Evolutionary conservation across 2,888 invertebrate species (phyloP).

Genomic region (Yponomeuta evonymella): DNA sequence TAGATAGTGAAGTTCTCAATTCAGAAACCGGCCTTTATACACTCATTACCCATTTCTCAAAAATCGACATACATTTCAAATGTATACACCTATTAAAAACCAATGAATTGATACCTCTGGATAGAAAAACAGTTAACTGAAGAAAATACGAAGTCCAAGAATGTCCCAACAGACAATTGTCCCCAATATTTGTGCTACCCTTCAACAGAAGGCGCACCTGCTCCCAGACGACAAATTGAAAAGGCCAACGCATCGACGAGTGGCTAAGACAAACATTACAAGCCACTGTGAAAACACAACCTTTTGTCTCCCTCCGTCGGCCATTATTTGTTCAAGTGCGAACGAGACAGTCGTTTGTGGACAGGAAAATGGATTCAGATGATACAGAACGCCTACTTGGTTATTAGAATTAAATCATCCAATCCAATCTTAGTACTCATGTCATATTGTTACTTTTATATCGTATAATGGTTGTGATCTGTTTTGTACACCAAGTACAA

Average conservation of each 20-base stretch:
- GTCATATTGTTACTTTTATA: too few relatives aligned
- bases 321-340: background rate
- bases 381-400: background rate
- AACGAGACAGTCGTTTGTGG: background rate
- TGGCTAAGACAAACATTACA: conserved; percentile 7
- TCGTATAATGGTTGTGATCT: too few relatives aligned
- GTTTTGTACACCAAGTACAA: too few relatives aligned
- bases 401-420: background rate
- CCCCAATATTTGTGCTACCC: background rate
- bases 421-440: too few relatives aligned
- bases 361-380: background rate
- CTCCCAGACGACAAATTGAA: background rate
- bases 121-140: background rate
- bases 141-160: background rate
- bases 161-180: background rate
- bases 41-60: too few relatives aligned
- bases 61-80: too few relatives aligned
- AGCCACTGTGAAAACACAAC: conserved; percentile 7
- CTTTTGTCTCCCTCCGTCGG: background rate
- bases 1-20: too few relatives aligned
- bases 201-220: conserved; percentile 7
- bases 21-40: too few relatives aligned
- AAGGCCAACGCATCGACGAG: conserved; percentile 1
- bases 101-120: background rate
- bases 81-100: too few relatives aligned